Evolutionary conservation across 2,113 vertebrate genomes (phyloP).

Genomic region (Tachysurus vachellii): DNA sequence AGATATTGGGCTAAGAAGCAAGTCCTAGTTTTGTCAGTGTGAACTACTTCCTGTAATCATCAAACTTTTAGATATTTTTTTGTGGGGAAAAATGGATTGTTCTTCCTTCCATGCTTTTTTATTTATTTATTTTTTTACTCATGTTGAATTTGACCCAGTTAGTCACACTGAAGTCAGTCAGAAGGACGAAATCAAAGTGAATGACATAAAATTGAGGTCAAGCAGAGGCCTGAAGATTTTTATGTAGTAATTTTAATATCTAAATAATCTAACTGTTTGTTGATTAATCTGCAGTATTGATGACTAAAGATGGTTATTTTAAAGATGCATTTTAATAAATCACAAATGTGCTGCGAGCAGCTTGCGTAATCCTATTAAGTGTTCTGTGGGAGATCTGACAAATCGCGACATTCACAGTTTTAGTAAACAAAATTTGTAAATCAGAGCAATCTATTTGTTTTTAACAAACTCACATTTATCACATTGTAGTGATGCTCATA

Average conservation of each 20-base stretch:
- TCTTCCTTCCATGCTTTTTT: neutral
- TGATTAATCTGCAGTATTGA: neutral
- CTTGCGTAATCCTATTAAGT: neutral
- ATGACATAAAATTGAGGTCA: neutral
- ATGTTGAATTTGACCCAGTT: neutral
- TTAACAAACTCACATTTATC: neutral
- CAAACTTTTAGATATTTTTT: neutral
- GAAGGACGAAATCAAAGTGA: neutral
- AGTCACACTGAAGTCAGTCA: neutral
- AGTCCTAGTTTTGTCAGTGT: neutral
- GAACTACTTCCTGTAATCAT: neutral
- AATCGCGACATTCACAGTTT: neutral
- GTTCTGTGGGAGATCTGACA: neutral
- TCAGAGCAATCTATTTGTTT: neutral
- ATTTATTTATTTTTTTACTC: neutral
- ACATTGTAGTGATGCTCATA: neutral
- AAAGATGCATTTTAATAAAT: neutral
- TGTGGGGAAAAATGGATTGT: neutral
- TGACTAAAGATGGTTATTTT: neutral
- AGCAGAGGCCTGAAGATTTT: neutral
- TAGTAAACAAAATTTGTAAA: neutral
- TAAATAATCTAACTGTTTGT: neutral
- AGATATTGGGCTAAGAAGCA: constrained; percentile 3
- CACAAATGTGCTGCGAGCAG: neutral
- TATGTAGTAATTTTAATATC: neutral